phyloP scores from a whole-genome alignment of 2,888 invertebrate species.

The Anagyrus pseudococci region DNA sequence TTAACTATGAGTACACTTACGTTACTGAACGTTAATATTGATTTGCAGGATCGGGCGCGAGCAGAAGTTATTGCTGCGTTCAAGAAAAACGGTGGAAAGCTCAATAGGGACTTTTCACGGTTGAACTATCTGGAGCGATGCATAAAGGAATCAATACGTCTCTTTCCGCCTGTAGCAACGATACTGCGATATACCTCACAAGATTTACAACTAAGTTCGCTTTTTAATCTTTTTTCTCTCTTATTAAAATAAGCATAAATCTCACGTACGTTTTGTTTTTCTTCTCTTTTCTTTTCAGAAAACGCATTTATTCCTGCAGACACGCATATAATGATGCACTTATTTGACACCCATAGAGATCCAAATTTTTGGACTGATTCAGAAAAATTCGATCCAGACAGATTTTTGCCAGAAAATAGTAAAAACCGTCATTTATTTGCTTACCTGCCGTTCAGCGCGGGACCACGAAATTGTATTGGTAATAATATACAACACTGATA shows the following conservation, averaged over 20 bases:
- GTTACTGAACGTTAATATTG: too few relatives aligned
- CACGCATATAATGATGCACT: slow-evolving; percentile 10
- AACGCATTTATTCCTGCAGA: slow-evolving; percentile 25
- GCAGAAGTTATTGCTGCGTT: too few relatives aligned
- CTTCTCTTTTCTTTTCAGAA: slow-evolving; percentile 19
- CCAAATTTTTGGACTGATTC: slow-evolving; percentile 28
- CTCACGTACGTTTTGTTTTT: neutral
- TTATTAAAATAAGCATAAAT: too few relatives aligned
- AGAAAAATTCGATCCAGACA: slow-evolving; percentile 28
- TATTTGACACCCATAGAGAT: slow-evolving; percentile 24
- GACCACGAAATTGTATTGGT: slow-evolving; percentile 28
- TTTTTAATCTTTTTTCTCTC: too few relatives aligned
- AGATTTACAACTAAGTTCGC: slow-evolving; percentile 17
- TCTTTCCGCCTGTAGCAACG: slow-evolving; percentile 69
- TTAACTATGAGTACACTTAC: slow-evolving; percentile 58
- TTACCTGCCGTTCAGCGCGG: slow-evolving; percentile 24
- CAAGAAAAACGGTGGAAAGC: slow-evolving; percentile 63
- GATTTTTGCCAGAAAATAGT: slow-evolving; percentile 19
- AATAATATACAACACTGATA: too few relatives aligned
- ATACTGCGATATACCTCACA: neutral
- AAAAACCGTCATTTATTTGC: slow-evolving; percentile 18
- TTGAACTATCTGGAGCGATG: slow-evolving; percentile 75
- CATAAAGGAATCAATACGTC: slow-evolving; percentile 72
- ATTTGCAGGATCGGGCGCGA: too few relatives aligned
- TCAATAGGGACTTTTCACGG: slow-evolving; percentile 67